These are phyloP conservation scores for Conopomorpha cramerella DNA, from an alignment of 1,140 invertebrate genomes.

Conservation along the genomic window DNA sequence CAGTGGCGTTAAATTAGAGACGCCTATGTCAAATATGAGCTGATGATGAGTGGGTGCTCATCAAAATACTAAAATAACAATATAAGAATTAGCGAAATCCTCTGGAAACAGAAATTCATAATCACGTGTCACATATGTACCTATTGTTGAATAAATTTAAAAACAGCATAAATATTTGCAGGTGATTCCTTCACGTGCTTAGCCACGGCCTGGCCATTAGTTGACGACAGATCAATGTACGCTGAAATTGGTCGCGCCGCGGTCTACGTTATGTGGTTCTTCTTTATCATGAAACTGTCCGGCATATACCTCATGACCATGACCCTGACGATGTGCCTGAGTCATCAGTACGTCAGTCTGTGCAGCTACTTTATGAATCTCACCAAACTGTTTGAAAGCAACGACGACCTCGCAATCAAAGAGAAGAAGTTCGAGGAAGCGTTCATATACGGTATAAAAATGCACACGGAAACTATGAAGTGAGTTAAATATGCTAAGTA, in stretches of 20 bases:
- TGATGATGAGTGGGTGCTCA: no score
- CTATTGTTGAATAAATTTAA: no score
- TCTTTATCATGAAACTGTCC: slow-evolving; percentile 3
- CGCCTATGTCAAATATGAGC: no score
- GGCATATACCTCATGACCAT: slow-evolving; percentile 4
- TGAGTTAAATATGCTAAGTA: no score
- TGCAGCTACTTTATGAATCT: slow-evolving; percentile 7
- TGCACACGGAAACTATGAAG: neutral
- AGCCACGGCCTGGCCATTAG: slow-evolving; percentile 8
- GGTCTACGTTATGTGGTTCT: slow-evolving; percentile 8
- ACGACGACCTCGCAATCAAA: slow-evolving; percentile 3
- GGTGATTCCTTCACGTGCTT: slow-evolving; percentile 8
- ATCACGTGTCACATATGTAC: no score
- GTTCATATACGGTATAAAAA: slow-evolving; percentile 7
- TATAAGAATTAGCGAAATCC: no score
- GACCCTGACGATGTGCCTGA: slow-evolving; percentile 3
- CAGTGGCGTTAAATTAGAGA: no score
- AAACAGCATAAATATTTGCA: no score
- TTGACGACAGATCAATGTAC: slow-evolving; percentile 1
- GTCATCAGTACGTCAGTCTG: slow-evolving; percentile 12
- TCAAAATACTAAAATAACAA: no score
- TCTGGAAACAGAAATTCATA: no score
- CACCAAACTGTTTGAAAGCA: slow-evolving; percentile 5
- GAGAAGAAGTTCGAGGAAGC: slow-evolving; percentile 6
- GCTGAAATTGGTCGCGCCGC: slow-evolving; percentile 3